These are phyloP conservation scores for Antechinus stuartii DNA, from an alignment of 2,113 vertebrate genomes.

Conservation along the genomic window DNA sequence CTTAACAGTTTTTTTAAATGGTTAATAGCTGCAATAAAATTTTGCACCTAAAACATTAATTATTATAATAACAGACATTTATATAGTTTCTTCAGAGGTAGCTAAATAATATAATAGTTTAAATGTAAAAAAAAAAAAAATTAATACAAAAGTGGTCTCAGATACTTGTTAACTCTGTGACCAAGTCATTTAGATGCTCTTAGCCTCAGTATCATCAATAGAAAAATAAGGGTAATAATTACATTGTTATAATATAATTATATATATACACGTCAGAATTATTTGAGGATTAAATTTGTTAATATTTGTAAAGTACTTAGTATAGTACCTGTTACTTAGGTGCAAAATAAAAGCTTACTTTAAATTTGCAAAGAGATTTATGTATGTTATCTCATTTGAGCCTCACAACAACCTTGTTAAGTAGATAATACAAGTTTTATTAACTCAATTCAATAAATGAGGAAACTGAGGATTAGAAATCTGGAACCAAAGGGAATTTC, in stretches of 20 bases:
- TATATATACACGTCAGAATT: neutral
- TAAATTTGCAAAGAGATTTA: neutral
- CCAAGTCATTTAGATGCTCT: neutral
- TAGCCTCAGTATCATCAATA: neutral
- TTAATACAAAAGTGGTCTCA: neutral
- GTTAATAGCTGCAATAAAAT: neutral
- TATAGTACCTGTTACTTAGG: accelerated
- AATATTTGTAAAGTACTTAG: neutral
- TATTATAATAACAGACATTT: neutral
- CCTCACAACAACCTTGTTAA: neutral
- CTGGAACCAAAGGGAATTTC: neutral
- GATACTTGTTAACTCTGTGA: neutral
- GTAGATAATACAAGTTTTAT: neutral
- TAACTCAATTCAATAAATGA: neutral
- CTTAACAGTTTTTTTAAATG: slow-evolving; percentile 28
- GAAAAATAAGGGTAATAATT: neutral
- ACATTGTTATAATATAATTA: no score
- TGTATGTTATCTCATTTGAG: neutral
- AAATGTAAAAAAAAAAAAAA: neutral
- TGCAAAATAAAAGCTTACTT: neutral
- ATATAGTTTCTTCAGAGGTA: neutral
- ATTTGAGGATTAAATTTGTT: neutral
- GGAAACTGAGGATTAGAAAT: neutral
- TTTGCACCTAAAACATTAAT: neutral
- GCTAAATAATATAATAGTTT: neutral